Conservation (phyloP, 2,113 vertebrate species). For the Cyanoderma ruficeps region DNA sequence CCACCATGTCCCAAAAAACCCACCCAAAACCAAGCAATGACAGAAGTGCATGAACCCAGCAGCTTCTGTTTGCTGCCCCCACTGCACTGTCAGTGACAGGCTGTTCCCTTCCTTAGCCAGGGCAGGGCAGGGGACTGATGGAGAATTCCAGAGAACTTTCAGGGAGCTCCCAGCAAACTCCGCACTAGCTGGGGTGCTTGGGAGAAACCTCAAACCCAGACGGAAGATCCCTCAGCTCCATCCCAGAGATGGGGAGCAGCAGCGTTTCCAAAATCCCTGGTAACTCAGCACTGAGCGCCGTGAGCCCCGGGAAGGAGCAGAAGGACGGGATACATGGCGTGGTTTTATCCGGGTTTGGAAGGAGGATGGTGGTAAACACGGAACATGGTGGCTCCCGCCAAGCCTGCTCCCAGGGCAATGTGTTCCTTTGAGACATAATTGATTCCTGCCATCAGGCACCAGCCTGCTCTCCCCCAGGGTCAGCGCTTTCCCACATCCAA, state of each 20-base stretch:
- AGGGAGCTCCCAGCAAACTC: neutral
- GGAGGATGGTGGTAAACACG: constrained; percentile 18
- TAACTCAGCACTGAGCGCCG: accelerated
- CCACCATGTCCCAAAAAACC: neutral
- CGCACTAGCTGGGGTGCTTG: accelerated
- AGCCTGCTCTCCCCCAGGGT: constrained; percentile 54
- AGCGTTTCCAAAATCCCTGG: accelerated
- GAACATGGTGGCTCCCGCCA: constrained; percentile 20
- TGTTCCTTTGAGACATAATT: constrained; percentile 64
- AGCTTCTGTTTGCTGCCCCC: neutral
- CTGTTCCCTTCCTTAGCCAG: neutral
- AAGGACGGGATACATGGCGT: neutral
- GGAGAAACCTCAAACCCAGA: neutral
- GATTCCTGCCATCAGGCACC: constrained; percentile 66
- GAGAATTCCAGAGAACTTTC: neutral
- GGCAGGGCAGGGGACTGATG: neutral
- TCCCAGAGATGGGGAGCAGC: accelerated
- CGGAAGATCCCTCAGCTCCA: neutral
- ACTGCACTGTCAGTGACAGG: neutral
- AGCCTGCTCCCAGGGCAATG: constrained; percentile 51
- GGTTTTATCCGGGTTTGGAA: neutral
- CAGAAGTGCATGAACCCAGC: neutral
- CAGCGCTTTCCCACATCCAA: constrained; percentile 66
- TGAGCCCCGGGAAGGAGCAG: neutral
- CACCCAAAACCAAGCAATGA: neutral